Evolutionary conservation across 2,888 invertebrate species (phyloP).

Genomic region (Torymus tubicola): DNA sequence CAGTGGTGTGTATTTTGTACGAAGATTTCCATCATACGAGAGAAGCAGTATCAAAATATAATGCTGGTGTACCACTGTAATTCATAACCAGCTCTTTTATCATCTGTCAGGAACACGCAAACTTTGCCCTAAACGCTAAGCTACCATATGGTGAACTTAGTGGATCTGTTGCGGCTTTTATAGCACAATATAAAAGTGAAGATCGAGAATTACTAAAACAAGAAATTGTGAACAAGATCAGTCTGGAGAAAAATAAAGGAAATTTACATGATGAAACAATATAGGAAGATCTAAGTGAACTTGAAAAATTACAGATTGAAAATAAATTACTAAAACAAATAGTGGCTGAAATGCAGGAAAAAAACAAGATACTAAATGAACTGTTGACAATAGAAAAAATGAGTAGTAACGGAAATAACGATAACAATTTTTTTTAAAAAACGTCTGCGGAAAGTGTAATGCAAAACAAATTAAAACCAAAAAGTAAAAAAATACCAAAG

Average conservation of each 20-base stretch:
- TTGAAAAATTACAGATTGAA: too few relatives aligned
- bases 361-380: background rate
- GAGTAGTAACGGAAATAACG: background rate
- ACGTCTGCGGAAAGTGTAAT: background rate
- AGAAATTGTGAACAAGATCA: too few relatives aligned
- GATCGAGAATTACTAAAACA: background rate
- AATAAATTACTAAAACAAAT: too few relatives aligned
- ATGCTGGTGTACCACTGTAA: background rate
- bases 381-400: background rate
- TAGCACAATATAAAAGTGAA: background rate
- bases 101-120: background rate
- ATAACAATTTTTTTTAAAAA: background rate
- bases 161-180: constrained; percentile 5
- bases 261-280: constrained; percentile 5
- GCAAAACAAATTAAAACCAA: background rate
- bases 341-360: too few relatives aligned
- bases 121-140: background rate
- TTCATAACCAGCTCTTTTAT: background rate
- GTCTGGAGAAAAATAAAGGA: background rate
- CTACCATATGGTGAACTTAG: constrained; percentile 2
- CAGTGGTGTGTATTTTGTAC: background rate
- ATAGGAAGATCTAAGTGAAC: background rate
- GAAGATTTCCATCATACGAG: constrained; percentile 6
- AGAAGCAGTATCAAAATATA: constrained; percentile 4
- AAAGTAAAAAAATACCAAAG: constrained; percentile 1